Conservation (phyloP, 2,797 vertebrate species). For the Hirundo rustica region DNA sequence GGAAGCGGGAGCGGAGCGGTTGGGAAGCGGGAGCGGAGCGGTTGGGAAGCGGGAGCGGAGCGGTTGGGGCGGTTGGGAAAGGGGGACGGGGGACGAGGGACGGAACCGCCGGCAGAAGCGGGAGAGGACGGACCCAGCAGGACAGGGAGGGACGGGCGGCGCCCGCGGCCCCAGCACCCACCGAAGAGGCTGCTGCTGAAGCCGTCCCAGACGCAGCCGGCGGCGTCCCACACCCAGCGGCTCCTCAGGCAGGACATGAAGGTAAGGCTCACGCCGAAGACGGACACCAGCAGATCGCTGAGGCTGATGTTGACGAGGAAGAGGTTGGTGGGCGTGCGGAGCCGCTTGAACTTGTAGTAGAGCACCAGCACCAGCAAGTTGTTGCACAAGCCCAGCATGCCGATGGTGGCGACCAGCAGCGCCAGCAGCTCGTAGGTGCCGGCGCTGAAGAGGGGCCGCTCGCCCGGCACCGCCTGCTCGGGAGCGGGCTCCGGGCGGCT, state of each 20-base stretch:
- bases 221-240: constrained; percentile 85
- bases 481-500: not conserved
- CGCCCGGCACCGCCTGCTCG: constrained; percentile 4
- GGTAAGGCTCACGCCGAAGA: constrained; percentile 86
- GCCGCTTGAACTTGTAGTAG: constrained; percentile 84
- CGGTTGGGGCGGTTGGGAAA: not conserved
- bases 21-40: not conserved
- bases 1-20: not conserved
- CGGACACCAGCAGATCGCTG: constrained; percentile 86
- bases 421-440: constrained; percentile 87
- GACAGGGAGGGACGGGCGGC: not conserved
- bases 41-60: not conserved
- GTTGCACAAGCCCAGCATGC: constrained; percentile 85
- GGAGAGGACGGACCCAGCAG: too few relatives aligned
- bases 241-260: constrained; percentile 86
- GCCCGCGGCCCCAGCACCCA: constrained; percentile 66
- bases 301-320: constrained; percentile 88
- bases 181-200: constrained; percentile 94
- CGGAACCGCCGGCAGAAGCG: not conserved
- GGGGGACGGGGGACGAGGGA: too few relatives aligned
- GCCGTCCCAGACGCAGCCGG: constrained; percentile 90
- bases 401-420: constrained; percentile 83
- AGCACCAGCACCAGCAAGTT: constrained; percentile 86
- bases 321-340: constrained; percentile 86
- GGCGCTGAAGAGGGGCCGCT: constrained; percentile 74